phyloP scores from a whole-genome alignment of 2,888 invertebrate genomes.

The Sphecodes monilicornis region DNA sequence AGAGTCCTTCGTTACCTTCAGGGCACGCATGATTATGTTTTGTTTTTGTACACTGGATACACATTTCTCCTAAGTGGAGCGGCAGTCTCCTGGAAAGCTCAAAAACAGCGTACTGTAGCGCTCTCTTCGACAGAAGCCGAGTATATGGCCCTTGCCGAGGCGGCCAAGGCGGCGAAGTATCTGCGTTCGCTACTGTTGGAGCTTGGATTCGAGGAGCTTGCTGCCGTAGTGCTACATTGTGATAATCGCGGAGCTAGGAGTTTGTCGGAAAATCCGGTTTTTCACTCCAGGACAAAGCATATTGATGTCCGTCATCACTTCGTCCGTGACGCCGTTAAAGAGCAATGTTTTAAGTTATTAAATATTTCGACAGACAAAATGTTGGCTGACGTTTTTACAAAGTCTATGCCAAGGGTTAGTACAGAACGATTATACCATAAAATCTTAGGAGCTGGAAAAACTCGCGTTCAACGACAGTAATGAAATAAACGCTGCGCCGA shows the following conservation, averaged over 20 bases:
- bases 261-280: not conserved
- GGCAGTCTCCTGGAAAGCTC: constrained; percentile 5
- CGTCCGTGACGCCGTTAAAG: not conserved
- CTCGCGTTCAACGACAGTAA: too few relatives aligned
- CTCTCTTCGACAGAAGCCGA: not conserved
- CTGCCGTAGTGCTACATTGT: not conserved
- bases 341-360: not conserved
- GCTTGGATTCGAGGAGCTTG: not conserved
- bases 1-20: constrained; percentile 8
- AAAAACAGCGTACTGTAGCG: constrained; percentile 13
- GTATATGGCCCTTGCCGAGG: constrained; percentile 16
- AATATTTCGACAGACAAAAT: too few relatives aligned
- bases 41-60: not conserved
- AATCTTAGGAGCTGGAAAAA: too few relatives aligned
- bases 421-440: too few relatives aligned
- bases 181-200: not conserved
- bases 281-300: constrained; percentile 7
- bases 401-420: not conserved
- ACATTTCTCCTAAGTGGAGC: not conserved
- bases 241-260: not conserved
- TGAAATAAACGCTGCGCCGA: too few relatives aligned
- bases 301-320: constrained; percentile 14
- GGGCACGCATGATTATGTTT: not conserved
- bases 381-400: too few relatives aligned
- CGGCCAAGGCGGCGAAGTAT: constrained; percentile 4